phyloP scores from a whole-genome alignment of 2,888 invertebrate species.

The Pseudococcus longispinus region DNA sequence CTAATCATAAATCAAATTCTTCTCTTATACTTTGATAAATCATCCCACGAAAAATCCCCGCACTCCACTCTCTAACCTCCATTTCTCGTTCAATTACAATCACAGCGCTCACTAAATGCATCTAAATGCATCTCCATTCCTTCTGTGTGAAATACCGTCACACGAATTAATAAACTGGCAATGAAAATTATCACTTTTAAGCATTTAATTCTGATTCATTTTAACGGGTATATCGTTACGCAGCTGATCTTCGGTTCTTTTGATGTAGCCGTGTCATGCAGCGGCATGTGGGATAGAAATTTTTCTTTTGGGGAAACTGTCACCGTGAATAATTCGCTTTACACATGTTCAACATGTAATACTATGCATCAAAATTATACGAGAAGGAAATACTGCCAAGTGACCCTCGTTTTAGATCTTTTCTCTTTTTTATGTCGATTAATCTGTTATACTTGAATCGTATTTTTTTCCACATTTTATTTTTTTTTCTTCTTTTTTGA shows the following conservation, averaged over 20 bases:
- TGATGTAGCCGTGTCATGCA: neutral
- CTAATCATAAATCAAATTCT: no score
- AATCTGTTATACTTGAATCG: neutral
- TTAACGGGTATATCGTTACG: neutral
- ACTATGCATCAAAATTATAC: neutral
- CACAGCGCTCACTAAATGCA: neutral
- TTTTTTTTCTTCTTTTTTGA: neutral
- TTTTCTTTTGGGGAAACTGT: neutral
- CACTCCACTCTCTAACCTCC: no score
- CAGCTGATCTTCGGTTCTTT: neutral
- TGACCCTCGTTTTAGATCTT: neutral
- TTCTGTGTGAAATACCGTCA: neutral
- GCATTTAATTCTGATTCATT: neutral
- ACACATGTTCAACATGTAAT: neutral
- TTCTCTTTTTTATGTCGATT: neutral
- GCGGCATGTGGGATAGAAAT: neutral
- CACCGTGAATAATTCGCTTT: slow-evolving; percentile 21
- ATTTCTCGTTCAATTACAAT: neutral
- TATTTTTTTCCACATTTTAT: neutral
- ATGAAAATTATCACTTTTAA: neutral
- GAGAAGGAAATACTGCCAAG: neutral
- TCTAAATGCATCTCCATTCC: neutral
- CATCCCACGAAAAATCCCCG: no score
- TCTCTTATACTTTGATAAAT: no score
- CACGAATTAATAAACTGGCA: neutral